Base-by-base conservation (phyloP, 2,797 vertebrate genomes). In the Artibeus jamaicensis region DNA sequence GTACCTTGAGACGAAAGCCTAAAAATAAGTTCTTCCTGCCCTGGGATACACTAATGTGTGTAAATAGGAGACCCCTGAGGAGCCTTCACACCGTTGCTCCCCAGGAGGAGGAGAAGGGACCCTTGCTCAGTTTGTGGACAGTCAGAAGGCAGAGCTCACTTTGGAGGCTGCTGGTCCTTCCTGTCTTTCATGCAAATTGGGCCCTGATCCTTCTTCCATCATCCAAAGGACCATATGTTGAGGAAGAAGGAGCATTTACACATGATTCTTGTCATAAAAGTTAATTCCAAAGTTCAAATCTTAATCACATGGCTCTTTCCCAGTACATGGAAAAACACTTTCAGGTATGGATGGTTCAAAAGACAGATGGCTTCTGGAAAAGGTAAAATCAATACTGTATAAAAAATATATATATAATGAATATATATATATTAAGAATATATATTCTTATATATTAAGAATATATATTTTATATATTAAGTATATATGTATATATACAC, bases 361-460 rank as follows among this genome's bases (percentile, higher is more conserved):
- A 97, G 68, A 89, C 34, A 84, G 96, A 98, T 93, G 95, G 86
- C 89, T 94, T 98, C 70, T 97, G 62, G 97, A 95, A 98, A 97
- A 98, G 89, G 84, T 84, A 97, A 96, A 98, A 96, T 97, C 89
- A 55, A 97, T 97, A 96, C 88, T 97, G 93, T 48, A n/a, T 7
- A 34, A 57, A 57, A 57, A 22, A 34, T 7, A 24, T 24, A 32
- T 15, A 55, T 7, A 59, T 44, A 21, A 53, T 21, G 16, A 4
- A 55, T 55, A 57, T 26, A 57, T 57, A 57, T 59, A 26, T 53
- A 53, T 53, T 21, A n/a, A n/a, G n/a, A n/a, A n/a, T n/a, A n/a
- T n/a, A n/a, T n/a, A n/a, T n/a, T n/a, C n/a, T n/a, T n/a, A n/a
- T n/a, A n/a, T n/a, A n/a, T n/a, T n/a, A n/a, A n/a, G n/a, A n/a